A percentile compares a stretch with the other conserved stretches of the same genome.
Conservation (phyloP, 2,888 invertebrate species). For the Entomobrya multifasciata region DNA sequence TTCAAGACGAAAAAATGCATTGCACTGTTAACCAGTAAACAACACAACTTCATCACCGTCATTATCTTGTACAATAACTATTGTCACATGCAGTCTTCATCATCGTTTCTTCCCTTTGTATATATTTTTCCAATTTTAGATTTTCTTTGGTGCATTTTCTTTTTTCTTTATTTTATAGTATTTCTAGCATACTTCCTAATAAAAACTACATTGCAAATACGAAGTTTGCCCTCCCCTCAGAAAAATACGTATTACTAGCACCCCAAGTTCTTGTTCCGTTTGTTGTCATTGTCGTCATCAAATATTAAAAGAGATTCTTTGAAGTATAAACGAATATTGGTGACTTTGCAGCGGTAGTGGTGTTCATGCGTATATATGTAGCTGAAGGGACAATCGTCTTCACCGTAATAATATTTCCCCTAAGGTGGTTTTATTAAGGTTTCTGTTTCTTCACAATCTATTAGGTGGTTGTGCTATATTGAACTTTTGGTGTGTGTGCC, state of each 20-base stretch:
- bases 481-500: slow-evolving; percentile 10
- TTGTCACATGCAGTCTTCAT: slow-evolving; percentile 68
- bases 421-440: slow-evolving; percentile 69
- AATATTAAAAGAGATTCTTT: slow-evolving; percentile 44
- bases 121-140: slow-evolving; percentile 6
- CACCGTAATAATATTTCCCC: slow-evolving; percentile 61
- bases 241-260: background rate
- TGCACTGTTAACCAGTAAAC: too few species aligned
- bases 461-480: background rate
- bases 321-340: slow-evolving; percentile 45
- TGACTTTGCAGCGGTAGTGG: slow-evolving; percentile 35
- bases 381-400: background rate
- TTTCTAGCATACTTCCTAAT: slow-evolving; percentile 47
- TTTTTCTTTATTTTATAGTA: slow-evolving; percentile 16
- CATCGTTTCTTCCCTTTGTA: background rate
- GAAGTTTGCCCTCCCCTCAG: background rate
- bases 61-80: slow-evolving; percentile 5
- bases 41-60: slow-evolving; percentile 22
- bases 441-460: slow-evolving; percentile 40
- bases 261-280: slow-evolving; percentile 3
- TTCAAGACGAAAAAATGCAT: slow-evolving; percentile 15
- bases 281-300: slow-evolving; percentile 20
- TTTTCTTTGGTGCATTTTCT: slow-evolving; percentile 12
- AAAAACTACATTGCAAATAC: slow-evolving; percentile 3
- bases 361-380: slow-evolving; percentile 19